Percentiles rank a stretch among this genome's conserved stretches.
These are phyloP conservation scores for Nesometra sesokonis DNA, from an alignment of 35 echinoderm and acorn worm species.

Conservation along the genomic window DNA sequence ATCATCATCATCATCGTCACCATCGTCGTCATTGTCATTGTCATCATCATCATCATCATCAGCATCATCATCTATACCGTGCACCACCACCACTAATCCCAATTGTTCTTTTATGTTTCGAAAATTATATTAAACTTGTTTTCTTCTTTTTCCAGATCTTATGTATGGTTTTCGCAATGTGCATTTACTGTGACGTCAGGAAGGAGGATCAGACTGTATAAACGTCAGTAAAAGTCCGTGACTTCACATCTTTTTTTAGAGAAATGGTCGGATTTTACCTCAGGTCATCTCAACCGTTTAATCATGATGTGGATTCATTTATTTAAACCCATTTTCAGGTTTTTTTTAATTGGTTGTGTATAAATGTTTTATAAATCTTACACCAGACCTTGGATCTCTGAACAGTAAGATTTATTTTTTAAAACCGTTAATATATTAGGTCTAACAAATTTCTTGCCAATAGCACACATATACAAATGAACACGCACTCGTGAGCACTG, in stretches of 20 bases:
- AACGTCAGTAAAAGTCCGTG: too few relatives aligned
- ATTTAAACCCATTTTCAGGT: too few relatives aligned
- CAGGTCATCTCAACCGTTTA: too few relatives aligned
- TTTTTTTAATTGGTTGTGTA: too few relatives aligned
- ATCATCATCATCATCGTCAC: not conserved
- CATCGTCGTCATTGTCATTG: not conserved
- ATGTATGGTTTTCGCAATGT: conserved; percentile 41
- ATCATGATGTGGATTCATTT: too few relatives aligned
- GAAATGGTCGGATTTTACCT: too few relatives aligned
- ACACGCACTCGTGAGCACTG: not conserved
- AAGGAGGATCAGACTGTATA: conserved; percentile 7
- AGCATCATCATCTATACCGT: not conserved
- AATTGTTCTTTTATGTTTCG: not conserved
- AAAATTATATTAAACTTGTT: not conserved
- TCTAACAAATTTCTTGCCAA: not conserved
- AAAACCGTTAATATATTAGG: too few relatives aligned
- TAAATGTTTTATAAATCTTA: too few relatives aligned
- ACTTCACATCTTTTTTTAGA: too few relatives aligned
- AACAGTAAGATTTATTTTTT: too few relatives aligned
- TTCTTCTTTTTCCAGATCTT: conserved; percentile 26
- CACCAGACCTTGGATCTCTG: too few relatives aligned
- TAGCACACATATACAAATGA: not conserved
- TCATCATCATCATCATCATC: not conserved
- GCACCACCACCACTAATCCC: not conserved
- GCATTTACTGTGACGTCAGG: conserved; percentile 33